Percentiles rank a stretch among this genome's conserved stretches.
Evolutionary conservation across 2,113 vertebrate species (phyloP).

Genomic region (Morone chrysops): DNA sequence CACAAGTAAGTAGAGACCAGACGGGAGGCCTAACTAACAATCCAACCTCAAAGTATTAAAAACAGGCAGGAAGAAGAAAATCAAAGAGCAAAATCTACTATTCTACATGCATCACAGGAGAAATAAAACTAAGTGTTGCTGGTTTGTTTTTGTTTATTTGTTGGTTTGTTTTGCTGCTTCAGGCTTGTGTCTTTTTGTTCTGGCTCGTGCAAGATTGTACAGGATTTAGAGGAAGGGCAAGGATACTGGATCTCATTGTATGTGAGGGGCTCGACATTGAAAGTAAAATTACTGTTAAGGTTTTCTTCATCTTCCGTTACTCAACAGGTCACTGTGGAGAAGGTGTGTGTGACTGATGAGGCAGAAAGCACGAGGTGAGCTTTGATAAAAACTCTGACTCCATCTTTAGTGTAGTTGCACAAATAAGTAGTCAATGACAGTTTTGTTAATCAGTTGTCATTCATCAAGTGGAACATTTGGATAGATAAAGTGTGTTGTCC

Average conservation of each 20-base stretch:
- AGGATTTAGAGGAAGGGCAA: not conserved
- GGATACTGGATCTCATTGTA: not conserved
- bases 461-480: not conserved
- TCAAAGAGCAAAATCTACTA: not conserved
- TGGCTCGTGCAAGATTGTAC: not conserved
- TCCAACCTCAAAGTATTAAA: too few relatives aligned
- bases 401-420: not conserved
- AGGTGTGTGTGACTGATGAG: constrained; percentile 83
- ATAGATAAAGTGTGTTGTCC: not conserved
- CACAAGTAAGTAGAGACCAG: constrained; percentile 81
- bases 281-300: not conserved
- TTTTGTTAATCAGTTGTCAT: not conserved
- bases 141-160: too few relatives aligned
- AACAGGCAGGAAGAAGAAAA: not conserved
- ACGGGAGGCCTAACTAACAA: not conserved
- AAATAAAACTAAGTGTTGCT: not conserved
- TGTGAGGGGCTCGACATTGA: not conserved
- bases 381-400: not conserved
- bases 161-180: not conserved
- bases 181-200: not conserved
- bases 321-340: constrained; percentile 83
- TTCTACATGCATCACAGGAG: not conserved
- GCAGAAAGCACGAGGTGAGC: constrained; percentile 81
- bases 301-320: not conserved
- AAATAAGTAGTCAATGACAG: not conserved